A percentile compares a stretch with the other conserved stretches of the same genome.
phyloP scores from a whole-genome alignment of 2,888 invertebrate genomes.

The Agrypnus murinus region DNA sequence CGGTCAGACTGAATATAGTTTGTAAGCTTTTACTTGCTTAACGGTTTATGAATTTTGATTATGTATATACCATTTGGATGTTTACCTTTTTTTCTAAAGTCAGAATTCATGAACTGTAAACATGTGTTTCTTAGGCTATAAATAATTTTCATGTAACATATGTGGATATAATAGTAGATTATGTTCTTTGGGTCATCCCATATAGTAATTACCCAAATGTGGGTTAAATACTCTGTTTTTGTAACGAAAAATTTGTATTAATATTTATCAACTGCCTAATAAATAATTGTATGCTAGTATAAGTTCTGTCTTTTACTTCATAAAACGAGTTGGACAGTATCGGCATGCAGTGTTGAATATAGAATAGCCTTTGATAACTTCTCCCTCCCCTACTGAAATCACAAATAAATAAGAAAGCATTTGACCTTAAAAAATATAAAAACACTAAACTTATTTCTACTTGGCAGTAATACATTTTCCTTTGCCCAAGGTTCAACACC shows the following conservation, averaged over 20 bases:
- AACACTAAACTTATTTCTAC: no score
- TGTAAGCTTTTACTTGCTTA: slow-evolving; percentile 64
- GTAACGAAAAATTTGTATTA: slow-evolving; percentile 68
- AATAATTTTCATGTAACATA: slow-evolving; percentile 71
- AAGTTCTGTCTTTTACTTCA: no score
- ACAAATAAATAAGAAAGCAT: no score
- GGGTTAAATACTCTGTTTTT: slow-evolving; percentile 66
- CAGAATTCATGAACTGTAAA: slow-evolving; percentile 64
- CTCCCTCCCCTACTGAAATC: no score
- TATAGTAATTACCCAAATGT: slow-evolving; percentile 56
- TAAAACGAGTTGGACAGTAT: no score
- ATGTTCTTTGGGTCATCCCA: slow-evolving; percentile 61
- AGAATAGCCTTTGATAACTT: no score
- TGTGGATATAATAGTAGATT: slow-evolving; percentile 71
- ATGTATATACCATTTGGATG: slow-evolving; percentile 61
- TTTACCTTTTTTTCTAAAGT: slow-evolving; percentile 48
- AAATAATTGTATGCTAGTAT: slow-evolving; percentile 66
- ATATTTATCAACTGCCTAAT: slow-evolving; percentile 69
- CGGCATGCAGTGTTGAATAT: no score
- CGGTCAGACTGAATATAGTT: slow-evolving; percentile 61
- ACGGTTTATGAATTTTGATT: slow-evolving; percentile 64
- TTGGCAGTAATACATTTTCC: no score
- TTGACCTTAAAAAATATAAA: no score
- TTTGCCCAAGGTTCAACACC: no score
- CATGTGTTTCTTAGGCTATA: slow-evolving; percentile 67